A percentile compares a stretch with the other conserved stretches of the same genome.
These are phyloP conservation scores for Platichthys stellatus DNA, from an alignment of 2,113 vertebrate genomes.

Conservation along the genomic window DNA sequence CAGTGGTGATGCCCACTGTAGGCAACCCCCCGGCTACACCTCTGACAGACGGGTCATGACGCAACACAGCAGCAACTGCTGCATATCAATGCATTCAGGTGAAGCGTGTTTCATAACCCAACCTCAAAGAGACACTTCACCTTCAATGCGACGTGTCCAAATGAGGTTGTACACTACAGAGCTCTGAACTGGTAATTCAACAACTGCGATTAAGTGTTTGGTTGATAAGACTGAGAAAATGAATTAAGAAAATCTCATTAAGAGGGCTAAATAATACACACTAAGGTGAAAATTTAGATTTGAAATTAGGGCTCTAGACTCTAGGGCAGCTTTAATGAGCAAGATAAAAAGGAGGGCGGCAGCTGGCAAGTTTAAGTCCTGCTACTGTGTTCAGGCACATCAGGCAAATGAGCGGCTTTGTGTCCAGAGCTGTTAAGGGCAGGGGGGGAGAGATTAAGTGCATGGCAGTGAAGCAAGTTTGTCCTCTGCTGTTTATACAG, in stretches of 20 bases:
- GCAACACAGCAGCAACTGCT: slow-evolving; percentile 63
- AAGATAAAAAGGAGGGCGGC: slow-evolving; percentile 56
- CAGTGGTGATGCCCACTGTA: slow-evolving; percentile 29
- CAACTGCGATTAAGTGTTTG: slow-evolving; percentile 33
- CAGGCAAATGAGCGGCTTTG: slow-evolving; percentile 46
- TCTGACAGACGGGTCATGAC: slow-evolving; percentile 62
- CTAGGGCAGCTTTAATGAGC: slow-evolving; percentile 62
- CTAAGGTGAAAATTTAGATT: slow-evolving; percentile 57
- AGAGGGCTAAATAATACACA: slow-evolving; percentile 48
- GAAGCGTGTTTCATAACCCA: slow-evolving; percentile 18
- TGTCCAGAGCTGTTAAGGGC: slow-evolving; percentile 52
- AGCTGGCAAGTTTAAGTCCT: slow-evolving; percentile 53
- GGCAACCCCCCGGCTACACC: slow-evolving; percentile 60
- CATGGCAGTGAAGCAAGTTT: slow-evolving; percentile 63
- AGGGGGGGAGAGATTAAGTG: not conserved
- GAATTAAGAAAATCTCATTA: slow-evolving; percentile 49
- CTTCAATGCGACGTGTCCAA: slow-evolving; percentile 26
- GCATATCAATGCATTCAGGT: slow-evolving; percentile 50
- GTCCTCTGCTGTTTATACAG: slow-evolving; percentile 77
- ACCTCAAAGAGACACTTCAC: slow-evolving; percentile 39
- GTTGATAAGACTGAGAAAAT: slow-evolving; percentile 39
- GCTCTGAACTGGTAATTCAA: slow-evolving; percentile 12
- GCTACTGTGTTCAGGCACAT: slow-evolving; percentile 31
- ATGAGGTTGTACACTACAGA: slow-evolving; percentile 10
- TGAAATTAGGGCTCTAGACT: slow-evolving; percentile 37